Base-by-base conservation (phyloP, 2,797 vertebrate species). In the Balearica regulorum region DNA sequence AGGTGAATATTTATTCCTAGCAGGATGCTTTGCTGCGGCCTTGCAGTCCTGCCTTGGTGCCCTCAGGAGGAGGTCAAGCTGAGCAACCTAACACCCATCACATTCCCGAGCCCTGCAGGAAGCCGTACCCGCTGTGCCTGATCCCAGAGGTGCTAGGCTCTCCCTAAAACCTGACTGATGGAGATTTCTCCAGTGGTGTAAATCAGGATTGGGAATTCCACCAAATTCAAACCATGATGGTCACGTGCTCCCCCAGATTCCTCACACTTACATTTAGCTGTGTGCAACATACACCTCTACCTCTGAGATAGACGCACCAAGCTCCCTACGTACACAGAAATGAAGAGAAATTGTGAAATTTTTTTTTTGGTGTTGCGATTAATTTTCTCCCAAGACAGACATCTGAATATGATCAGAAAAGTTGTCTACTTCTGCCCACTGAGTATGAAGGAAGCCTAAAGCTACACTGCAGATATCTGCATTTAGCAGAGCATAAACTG, bases 21-120 rank as follows among this genome's bases (percentile, higher is more conserved):
- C 28, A 72, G 29, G 6, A n/a, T 0, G 3, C 6, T 48, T 64
- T 3, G 2, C 44, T 62, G 16, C 0, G 4, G 31, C 13, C 16
- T 79, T 89, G 43, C 49, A 64, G 16, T 79, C 37, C 66, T 75
- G 61, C 55, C 66, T 70, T 48, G 33, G n/a, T 41, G 71, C 28
- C 17, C 57, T 19, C 33, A 48, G 51, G 22, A 87, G 39, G 10
- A 44, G 37, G 24, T 79, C 57, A 62, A 28, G 6, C 12, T 72
- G 62, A 33, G 31, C 39, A 70, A 24, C 37, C 31, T 24, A 39
- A 14, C 44, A 25, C 5, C 39, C 1, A 0, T 25, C 20, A 44
- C 25, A 33, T 9, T 21, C 18, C 33, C 3, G 6, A 24, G 24
- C 11, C n/a, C 35, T 48, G 2, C 22, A 80, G 35, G 62, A 87